Conservation (phyloP, 2,113 vertebrate genomes). For the Pachypanchax playfairii region DNA sequence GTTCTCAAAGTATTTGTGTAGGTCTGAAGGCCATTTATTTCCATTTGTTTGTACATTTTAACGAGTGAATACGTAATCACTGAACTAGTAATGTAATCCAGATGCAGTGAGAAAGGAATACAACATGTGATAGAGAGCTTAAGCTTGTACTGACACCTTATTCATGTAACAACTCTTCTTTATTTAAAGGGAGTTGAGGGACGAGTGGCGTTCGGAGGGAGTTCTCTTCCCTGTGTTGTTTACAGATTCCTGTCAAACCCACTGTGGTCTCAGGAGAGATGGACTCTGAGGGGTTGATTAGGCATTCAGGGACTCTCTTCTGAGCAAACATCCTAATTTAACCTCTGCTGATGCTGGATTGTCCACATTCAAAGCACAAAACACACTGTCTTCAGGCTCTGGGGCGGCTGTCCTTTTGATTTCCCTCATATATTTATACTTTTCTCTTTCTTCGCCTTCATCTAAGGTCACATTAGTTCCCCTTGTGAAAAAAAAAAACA, state of each 20-base stretch:
- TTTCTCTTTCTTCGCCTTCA: conserved; percentile 32
- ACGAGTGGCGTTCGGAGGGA: conserved; percentile 8
- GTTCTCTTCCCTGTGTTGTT: conserved; percentile 37
- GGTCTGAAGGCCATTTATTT: background rate
- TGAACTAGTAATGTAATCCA: background rate
- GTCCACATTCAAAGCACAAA: background rate
- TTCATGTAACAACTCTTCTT: conserved; percentile 4
- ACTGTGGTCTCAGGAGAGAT: conserved; percentile 19
- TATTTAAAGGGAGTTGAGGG: background rate
- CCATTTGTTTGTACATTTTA: background rate
- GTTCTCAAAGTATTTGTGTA: background rate
- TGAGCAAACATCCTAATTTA: conserved; percentile 48
- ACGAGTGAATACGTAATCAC: background rate
- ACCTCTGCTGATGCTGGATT: conserved; percentile 19
- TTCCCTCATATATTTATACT: conserved; percentile 4
- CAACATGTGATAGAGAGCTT: background rate
- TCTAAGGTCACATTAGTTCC: conserved; percentile 17
- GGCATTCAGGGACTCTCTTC: conserved; percentile 33
- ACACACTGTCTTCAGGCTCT: conserved; percentile 1
- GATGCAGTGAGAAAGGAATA: background rate
- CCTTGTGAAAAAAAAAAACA: conserved; percentile 27
- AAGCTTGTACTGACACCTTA: background rate
- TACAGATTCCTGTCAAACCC: conserved; percentile 17
- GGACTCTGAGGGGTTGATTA: conserved; percentile 37
- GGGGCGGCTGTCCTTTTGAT: conserved; percentile 5